Evolutionary conservation across 1,140 invertebrate genomes (phyloP), one percentile per base, ranked within the genome.

Genomic region (Drepana arcuata): DNA sequence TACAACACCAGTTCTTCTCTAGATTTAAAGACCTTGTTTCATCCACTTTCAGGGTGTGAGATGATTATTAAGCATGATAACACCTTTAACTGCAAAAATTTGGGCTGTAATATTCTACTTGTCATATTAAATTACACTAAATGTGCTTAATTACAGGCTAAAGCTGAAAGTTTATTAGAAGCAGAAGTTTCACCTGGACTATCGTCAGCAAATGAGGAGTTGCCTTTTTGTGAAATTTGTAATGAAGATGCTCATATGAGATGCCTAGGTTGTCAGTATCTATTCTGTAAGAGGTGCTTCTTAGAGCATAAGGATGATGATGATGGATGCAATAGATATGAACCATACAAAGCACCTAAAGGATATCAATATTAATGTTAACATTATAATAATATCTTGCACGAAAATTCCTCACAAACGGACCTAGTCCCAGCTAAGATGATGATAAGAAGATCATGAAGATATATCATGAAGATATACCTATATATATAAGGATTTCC

Each of bases 221-320:
- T 92, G 2, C 90, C 91, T 24, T 93, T 91, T 86, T 93, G 92
- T 77, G 87, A 87, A 52, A 88, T 93, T 26, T 93, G 92, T 57
- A 91, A 92, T 69, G 88, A 91, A 61, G 90, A 93, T 85, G 91
- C 91, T 2, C 81, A 52, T 9, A 74, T 88, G 34, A 81, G 88
- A 18, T 93, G 92, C 64, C 64, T 86, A 23, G 90, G 88, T 46
- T 93, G 92, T 53, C 82, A 84, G 29, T 91, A 93, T 69, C 71
- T 93, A 1, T 93, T 91, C 56, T 93, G 91, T 71, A 74, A 75
- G 4, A 65, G 77, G 42, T 93, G 92, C 61, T 92, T 87, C 54
- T 80, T 60, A 7, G 77, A 81, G 14, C 77, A 81, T 36, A 78
- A 55, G 46, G 77, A 81, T 67, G 73, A 78, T 51, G 77, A 81